Evolutionary conservation across 2,888 invertebrate genomes (phyloP).

Genomic region (Urechis unicinctus): DNA sequence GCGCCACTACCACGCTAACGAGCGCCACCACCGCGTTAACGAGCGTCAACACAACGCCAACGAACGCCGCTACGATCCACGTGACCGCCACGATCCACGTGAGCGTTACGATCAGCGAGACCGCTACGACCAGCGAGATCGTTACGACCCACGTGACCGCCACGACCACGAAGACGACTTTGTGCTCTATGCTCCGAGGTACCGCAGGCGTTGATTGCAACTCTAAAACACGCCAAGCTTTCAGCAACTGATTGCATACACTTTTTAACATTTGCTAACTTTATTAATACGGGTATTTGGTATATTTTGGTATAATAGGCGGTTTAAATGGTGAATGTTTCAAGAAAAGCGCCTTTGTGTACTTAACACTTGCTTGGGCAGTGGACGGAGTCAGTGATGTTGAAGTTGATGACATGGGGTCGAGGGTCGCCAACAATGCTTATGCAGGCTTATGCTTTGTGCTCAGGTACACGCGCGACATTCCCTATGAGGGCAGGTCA

Average conservation of each 20-base stretch:
- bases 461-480: neutral
- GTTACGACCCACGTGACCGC: slow-evolving; percentile 2
- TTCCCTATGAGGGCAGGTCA: neutral
- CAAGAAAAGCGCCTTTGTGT: too few relatives aligned
- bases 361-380: too few relatives aligned
- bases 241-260: too few relatives aligned
- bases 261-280: too few relatives aligned
- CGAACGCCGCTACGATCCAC: slow-evolving; percentile 4
- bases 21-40: neutral
- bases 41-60: slow-evolving; percentile 1
- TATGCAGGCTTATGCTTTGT: neutral
- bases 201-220: too few relatives aligned
- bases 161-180: slow-evolving; percentile 2
- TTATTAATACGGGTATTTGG: too few relatives aligned
- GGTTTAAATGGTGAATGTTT: too few relatives aligned
- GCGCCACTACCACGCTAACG: neutral
- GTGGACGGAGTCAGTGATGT: too few relatives aligned
- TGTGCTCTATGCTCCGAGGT: slow-evolving; percentile 4
- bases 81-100: slow-evolving; percentile 2
- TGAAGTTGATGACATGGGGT: too few relatives aligned
- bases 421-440: neutral
- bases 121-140: neutral
- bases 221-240: too few relatives aligned
- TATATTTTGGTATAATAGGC: too few relatives aligned
- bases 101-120: slow-evolving; percentile 3